Evolutionary conservation across 2,113 vertebrate genomes (phyloP), one percentile per base, ranked within the genome.

Genomic region (Thinocorus orbignyianus): DNA sequence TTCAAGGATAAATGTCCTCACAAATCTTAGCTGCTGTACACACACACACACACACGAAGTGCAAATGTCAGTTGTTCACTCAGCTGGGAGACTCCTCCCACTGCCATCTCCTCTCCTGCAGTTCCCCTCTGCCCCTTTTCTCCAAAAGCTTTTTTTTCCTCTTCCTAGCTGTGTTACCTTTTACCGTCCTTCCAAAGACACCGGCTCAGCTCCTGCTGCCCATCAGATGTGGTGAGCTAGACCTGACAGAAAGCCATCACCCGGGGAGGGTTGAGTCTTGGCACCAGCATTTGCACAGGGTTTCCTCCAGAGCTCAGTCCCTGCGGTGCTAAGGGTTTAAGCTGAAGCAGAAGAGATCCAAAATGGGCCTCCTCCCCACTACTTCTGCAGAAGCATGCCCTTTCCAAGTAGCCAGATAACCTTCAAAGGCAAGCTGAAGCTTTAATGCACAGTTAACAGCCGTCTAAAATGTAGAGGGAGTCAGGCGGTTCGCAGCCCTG

Each of bases 91-190:
- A 64, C n/a, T 87, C 9, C 48, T 69, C 42, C 35, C 61, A 55
- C 23, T 39, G 30, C 71, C 28, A 11, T 90, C 90, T 91, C 73
- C 62, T 88, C 37, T 86, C 68, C 74, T 73, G 64, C 79, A 70
- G 82, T 94, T 93, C 86, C 66, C 81, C 79, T 92, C 94, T 88
- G 71, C 30, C 51, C 35, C 68, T 93, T 92, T 80, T 30, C 17
- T 83, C 60, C 72, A 70, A 58, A 60, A 71, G 48, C 51, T 88
- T 0, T 81, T 91, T 0, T 78, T 91, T 81, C 68, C 87, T 84
- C 69, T 89, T 85, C 46, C 74, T 77, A 24, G 14, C 79, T 81
- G 18, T 81, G 16, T 22, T 94, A 11, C 4, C 10, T 72, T 86
- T 93, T 70, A 70, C 57, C 16, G 2, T 80, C 49, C 37, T 91